phyloP scores from a whole-genome alignment of 2,888 invertebrate genomes.

The Coelinius sp. region DNA sequence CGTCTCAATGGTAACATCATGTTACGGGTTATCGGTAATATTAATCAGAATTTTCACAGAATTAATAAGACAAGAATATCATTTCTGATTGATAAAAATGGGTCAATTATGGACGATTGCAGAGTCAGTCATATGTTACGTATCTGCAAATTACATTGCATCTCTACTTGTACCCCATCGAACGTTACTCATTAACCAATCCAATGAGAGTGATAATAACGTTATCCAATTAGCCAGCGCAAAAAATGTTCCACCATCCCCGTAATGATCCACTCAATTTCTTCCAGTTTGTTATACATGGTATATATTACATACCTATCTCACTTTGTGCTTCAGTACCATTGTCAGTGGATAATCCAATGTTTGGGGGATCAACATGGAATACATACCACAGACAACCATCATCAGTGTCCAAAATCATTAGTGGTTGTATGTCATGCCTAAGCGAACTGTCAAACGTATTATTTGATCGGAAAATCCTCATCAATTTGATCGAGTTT shows the following conservation, averaged over 20 bases:
- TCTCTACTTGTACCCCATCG: not conserved
- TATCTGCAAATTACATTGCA: not conserved
- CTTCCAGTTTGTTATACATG: not conserved
- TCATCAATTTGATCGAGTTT: not conserved
- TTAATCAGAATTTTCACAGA: not conserved
- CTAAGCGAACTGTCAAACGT: conserved; percentile 46
- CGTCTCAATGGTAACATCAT: too few relatives aligned
- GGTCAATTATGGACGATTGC: not conserved
- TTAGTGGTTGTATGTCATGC: conserved; percentile 52
- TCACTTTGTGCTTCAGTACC: not conserved
- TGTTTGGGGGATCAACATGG: not conserved
- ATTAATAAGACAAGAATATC: not conserved
- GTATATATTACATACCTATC: not conserved
- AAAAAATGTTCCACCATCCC: not conserved
- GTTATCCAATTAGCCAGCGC: conserved; percentile 8
- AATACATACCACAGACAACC: conserved; percentile 40
- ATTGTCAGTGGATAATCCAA: not conserved
- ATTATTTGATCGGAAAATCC: conserved; percentile 33
- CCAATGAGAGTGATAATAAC: conserved; percentile 17
- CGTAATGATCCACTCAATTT: conserved; percentile 10
- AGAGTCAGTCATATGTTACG: not conserved
- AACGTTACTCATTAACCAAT: not conserved
- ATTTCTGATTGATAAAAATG: not conserved
- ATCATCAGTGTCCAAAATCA: conserved; percentile 57
- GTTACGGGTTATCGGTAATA: too few relatives aligned